phyloP scores from a whole-genome alignment of 2,888 invertebrate genomes.

The Dichetophora obliterata region DNA sequence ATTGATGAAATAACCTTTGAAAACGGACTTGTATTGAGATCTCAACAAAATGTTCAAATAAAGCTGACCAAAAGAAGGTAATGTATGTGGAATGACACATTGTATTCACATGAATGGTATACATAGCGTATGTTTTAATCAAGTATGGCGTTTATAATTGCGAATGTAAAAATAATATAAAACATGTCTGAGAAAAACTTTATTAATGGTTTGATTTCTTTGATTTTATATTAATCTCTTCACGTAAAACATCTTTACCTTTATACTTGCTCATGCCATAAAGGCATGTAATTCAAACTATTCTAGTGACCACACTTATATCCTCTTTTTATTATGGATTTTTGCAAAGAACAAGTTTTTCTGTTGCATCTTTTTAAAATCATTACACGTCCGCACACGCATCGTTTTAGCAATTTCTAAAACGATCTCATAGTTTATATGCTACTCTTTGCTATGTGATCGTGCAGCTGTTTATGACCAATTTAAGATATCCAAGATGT shows the following conservation, averaged over 20 bases:
- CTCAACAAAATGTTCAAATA: constrained; percentile 66
- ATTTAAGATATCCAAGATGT: not conserved
- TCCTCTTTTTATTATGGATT: constrained; percentile 17
- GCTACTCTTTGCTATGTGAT: constrained; percentile 4
- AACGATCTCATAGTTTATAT: constrained; percentile 18
- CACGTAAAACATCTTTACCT: not conserved
- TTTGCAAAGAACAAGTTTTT: constrained; percentile 9
- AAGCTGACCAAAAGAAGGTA: constrained; percentile 50
- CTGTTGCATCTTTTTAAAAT: not conserved
- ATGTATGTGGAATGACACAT: constrained; percentile 39
- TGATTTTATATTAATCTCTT: too few species aligned
- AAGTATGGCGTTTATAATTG: not conserved
- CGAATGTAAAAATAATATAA: not conserved
- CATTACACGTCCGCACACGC: constrained; percentile 18
- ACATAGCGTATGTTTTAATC: not conserved
- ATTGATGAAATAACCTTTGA: constrained; percentile 69
- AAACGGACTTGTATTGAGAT: constrained; percentile 71
- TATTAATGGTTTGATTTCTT: too few species aligned
- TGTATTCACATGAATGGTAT: not conserved
- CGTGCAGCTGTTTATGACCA: constrained; percentile 17
- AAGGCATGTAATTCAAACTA: constrained; percentile 9
- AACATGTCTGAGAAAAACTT: not conserved
- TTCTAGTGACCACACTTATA: constrained; percentile 6
- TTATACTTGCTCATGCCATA: not conserved
- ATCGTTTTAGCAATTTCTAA: constrained; percentile 13